Evolutionary conservation across 2,113 vertebrate genomes (phyloP).

Genomic region (Atrichornis clamosus): DNA sequence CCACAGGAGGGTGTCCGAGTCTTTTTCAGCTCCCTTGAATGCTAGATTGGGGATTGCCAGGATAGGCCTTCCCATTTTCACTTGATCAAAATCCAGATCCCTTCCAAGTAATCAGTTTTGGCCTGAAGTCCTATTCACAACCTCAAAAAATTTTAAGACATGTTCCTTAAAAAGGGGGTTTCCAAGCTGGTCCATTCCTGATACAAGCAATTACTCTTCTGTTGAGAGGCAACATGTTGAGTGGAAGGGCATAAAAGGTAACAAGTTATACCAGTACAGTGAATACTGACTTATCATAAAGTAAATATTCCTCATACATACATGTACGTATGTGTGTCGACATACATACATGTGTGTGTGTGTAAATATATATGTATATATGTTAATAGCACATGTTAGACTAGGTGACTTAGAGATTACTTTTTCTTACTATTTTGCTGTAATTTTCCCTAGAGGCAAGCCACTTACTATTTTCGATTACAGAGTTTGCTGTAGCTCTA

Average conservation of each 20-base stretch:
- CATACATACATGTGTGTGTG: fast-evolving
- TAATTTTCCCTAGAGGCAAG: not conserved
- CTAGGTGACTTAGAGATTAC: not conserved
- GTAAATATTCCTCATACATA: not conserved
- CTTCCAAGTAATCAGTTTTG: not conserved
- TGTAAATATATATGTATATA: fast-evolving
- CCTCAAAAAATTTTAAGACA: not conserved
- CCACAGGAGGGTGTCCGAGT: not conserved
- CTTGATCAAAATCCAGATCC: not conserved
- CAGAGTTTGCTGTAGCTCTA: not conserved
- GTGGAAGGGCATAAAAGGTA: not conserved
- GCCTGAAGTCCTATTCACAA: not conserved
- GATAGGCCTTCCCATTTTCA: not conserved
- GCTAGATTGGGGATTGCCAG: not conserved
- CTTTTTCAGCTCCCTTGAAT: not conserved
- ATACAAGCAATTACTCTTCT: not conserved
- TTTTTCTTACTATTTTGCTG: not conserved
- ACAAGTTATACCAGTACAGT: not conserved
- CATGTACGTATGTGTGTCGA: not conserved
- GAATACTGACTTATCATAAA: not conserved
- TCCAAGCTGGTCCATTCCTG: not conserved
- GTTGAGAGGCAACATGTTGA: not conserved
- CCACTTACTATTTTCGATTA: not conserved
- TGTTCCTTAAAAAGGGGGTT: not conserved
- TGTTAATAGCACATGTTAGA: not conserved